Base-by-base conservation (phyloP, 2,888 invertebrate genomes). In the Axea sp. region DNA sequence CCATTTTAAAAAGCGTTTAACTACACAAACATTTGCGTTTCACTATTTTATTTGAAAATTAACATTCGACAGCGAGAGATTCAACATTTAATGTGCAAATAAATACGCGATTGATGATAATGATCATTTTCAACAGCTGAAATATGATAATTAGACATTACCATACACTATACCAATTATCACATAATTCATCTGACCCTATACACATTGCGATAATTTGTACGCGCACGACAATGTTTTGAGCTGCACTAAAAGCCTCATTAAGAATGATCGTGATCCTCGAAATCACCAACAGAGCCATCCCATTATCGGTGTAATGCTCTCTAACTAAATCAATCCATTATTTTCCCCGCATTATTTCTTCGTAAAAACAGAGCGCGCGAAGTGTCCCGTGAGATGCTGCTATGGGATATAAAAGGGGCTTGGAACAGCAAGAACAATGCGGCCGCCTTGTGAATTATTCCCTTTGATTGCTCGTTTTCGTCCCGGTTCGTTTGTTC, bases 401-500 rank as follows among this genome's bases (percentile, higher is more conserved):
- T 60, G 11, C 45, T 19, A 30, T 26, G 57, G 57, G 53, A 65
- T 51, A 71, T 49, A 55, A 65, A 55, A 64, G 57, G 62, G 57
- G 19, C 39, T 53, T 45, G 41, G 51, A 12, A 14, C 35, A 24
- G 33, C 47, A 80, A 81, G 84, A 86, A 86, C 86, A 86, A 86
- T 86, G 82, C 80, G 71, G 79, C 80, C 80, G 83, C 82, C 86
- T 87, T 81, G 79, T 87, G 87, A 87, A 87, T 87, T 87, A 87
- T 87, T 87, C 87, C 79, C 87, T 87, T 87, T 87, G 87, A 87
- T 87, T 87, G 86, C 84, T 86, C 82, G 83, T 84, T 86, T 86
- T 86, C 83, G 86, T 85, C 79, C 77, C 83, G 82, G 78, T 82
- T 78, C 79, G 78, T 82, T 78, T 79, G 78, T 82, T 78, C 79